Conservation (phyloP, 1,140 invertebrate species). For the Homalodisca vitripennis region DNA sequence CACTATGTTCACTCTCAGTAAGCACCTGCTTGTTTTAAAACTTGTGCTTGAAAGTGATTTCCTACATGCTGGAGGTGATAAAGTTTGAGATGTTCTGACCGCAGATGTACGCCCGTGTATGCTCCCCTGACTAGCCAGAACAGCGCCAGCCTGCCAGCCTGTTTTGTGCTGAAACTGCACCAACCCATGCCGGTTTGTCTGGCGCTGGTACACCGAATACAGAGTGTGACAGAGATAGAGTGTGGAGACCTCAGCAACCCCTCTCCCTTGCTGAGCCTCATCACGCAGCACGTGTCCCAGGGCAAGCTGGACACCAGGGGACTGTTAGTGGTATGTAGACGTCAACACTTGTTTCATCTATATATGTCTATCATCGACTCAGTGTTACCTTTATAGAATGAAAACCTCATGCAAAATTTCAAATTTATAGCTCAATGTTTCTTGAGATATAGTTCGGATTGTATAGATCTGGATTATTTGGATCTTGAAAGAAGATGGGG, state of each 20-base stretch:
- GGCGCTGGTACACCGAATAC: constrained; percentile 68
- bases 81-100: too few species aligned
- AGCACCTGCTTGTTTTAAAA: too few species aligned
- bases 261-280: constrained; percentile 71
- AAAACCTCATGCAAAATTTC: too few species aligned
- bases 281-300: constrained; percentile 70
- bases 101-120: constrained; percentile 67
- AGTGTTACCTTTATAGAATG: not conserved
- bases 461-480: too few species aligned
- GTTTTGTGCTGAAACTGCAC: constrained; percentile 83
- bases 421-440: not conserved
- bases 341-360: not conserved
- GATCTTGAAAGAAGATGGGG: too few species aligned
- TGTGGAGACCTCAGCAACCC: constrained; percentile 60
- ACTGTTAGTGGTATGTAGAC: constrained; percentile 67
- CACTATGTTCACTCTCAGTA: too few species aligned
- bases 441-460: not conserved
- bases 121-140: constrained; percentile 76
- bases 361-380: not conserved
- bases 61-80: too few species aligned
- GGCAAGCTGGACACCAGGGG: constrained; percentile 69
- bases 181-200: constrained; percentile 84
- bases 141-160: constrained; percentile 84
- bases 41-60: too few species aligned
- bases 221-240: constrained; percentile 70